phyloP scores from a whole-genome alignment of 2,113 vertebrate genomes.

The Ginglymostoma cirratum region DNA sequence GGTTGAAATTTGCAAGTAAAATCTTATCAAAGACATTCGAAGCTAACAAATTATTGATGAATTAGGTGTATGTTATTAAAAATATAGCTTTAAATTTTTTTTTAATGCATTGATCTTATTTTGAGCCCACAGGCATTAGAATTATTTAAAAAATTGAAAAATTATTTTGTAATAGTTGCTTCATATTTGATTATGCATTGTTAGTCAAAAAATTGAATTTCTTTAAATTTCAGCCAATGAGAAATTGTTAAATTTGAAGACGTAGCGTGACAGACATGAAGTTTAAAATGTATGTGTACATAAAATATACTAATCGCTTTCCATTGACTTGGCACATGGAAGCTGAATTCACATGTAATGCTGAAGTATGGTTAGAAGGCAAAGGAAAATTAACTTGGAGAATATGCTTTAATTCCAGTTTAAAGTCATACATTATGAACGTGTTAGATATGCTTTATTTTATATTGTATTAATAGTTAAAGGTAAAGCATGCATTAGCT shows the following conservation, averaged over 20 bases:
- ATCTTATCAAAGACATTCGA: neutral
- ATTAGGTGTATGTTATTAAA: neutral
- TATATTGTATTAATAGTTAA: neutral
- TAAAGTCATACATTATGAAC: neutral
- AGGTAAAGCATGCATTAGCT: neutral
- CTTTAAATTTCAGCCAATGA: neutral
- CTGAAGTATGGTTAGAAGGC: too few species aligned
- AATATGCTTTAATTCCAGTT: neutral
- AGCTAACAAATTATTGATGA: neutral
- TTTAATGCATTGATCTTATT: neutral
- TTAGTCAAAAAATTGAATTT: neutral
- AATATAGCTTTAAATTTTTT: neutral
- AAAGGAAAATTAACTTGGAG: neutral
- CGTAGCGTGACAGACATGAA: neutral
- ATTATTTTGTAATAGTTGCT: neutral
- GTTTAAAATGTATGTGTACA: neutral
- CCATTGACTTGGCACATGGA: neutral
- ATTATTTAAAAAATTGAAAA: neutral
- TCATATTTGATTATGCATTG: neutral
- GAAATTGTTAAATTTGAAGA: neutral
- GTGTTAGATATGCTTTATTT: neutral
- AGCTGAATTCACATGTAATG: neutral
- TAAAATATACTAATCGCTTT: neutral
- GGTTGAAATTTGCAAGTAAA: neutral
- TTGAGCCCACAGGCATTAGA: neutral